phyloP scores from a whole-genome alignment of 2,797 vertebrate species.

The Helostoma temminkii region DNA sequence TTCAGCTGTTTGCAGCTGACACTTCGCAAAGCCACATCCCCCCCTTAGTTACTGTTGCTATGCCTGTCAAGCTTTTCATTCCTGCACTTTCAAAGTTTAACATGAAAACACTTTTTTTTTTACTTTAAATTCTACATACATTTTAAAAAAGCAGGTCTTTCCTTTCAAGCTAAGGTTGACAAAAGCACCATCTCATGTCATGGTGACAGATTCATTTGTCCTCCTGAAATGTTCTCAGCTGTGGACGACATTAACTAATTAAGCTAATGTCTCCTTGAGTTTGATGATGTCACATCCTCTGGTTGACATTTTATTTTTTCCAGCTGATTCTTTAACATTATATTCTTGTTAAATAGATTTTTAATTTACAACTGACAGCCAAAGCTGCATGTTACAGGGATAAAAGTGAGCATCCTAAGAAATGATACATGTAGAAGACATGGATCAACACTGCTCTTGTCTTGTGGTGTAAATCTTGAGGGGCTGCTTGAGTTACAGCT shows the following conservation, averaged over 20 bases:
- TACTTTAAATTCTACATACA: not conserved
- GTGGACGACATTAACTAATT: not conserved
- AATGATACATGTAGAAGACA: not conserved
- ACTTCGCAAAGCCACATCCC: not conserved
- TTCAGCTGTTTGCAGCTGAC: not conserved
- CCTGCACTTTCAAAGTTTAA: not conserved
- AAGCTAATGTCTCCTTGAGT: not conserved
- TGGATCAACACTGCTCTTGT: not conserved
- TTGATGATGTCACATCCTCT: not conserved
- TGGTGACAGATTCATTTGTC: too few relatives aligned
- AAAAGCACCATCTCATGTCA: too few relatives aligned
- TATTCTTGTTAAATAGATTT: not conserved
- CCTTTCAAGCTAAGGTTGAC: too few relatives aligned
- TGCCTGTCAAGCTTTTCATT: constrained; percentile 5
- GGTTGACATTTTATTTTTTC: not conserved
- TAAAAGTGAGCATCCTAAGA: not conserved
- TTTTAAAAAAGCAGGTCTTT: not conserved
- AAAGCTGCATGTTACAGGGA: not conserved
- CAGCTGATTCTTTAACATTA: not conserved
- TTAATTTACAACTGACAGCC: not conserved
- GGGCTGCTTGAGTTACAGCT: not conserved
- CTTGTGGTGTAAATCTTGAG: not conserved
- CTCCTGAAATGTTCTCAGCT: not conserved
- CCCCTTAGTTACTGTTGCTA: not conserved
- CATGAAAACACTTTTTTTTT: not conserved